Percentiles rank a stretch among this genome's conserved stretches.
These are phyloP conservation scores for Synanthedon andrenaeformis DNA, from an alignment of 2,888 invertebrate genomes.

Conservation along the genomic window DNA sequence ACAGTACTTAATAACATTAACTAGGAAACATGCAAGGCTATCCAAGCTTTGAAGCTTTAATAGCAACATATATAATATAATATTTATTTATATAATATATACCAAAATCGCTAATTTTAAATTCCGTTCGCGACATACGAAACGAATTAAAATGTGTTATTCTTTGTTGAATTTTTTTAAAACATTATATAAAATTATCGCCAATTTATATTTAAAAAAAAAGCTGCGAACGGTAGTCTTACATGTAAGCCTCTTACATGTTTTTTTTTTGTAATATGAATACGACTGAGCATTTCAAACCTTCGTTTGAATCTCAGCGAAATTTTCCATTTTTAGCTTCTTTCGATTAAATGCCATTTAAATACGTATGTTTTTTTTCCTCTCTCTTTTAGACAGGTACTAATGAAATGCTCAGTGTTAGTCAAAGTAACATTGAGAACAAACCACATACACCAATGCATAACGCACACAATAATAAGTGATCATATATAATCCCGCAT, in stretches of 20 bases:
- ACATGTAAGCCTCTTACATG: too few species aligned
- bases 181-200: background rate
- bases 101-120: background rate
- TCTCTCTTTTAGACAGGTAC: background rate
- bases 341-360: background rate
- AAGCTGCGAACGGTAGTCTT: constrained; percentile 24
- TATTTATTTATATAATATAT: constrained; percentile 2
- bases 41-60: constrained; percentile 47
- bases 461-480: constrained; percentile 3
- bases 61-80: constrained; percentile 30
- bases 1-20: constrained; percentile 16
- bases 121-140: constrained; percentile 24
- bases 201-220: background rate
- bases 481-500: too few species aligned
- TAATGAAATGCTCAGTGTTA: constrained; percentile 15
- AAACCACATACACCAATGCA: constrained; percentile 8
- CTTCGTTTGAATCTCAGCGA: background rate
- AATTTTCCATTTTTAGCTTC: background rate
- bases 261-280: constrained; percentile 4
- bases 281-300: constrained; percentile 12
- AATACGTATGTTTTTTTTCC: background rate
- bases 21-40: constrained; percentile 47
- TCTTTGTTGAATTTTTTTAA: too few species aligned
- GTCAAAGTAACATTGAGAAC: background rate
- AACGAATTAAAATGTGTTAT: background rate